phyloP scores from a whole-genome alignment of 1,140 invertebrate species.

The Acromyrmex heyeri region DNA sequence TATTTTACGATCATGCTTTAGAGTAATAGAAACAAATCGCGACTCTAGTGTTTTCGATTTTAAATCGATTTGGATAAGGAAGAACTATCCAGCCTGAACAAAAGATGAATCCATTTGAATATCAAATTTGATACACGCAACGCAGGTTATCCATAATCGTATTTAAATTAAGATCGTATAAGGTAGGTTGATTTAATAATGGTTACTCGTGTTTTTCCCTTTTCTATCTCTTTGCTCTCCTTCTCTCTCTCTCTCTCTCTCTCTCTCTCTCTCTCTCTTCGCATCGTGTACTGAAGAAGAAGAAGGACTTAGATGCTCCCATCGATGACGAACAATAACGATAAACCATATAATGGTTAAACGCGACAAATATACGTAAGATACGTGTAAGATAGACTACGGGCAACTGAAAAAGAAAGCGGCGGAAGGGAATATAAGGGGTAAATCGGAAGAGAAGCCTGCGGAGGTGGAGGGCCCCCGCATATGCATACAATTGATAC shows the following conservation, averaged over 20 bases:
- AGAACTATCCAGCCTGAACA: conserved; percentile 46
- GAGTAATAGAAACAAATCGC: background rate
- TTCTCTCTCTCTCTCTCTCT: background rate
- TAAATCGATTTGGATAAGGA: conserved; percentile 71
- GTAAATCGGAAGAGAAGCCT: conserved; percentile 18
- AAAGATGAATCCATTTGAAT: conserved; percentile 84
- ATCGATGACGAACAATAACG: conserved; percentile 84
- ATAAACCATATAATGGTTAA: conserved; percentile 85
- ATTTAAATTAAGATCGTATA: conserved; percentile 86
- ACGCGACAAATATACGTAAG: conserved; percentile 84
- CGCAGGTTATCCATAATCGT: conserved; percentile 85
- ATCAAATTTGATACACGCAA: conserved; percentile 83
- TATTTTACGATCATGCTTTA: background rate
- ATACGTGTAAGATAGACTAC: conserved; percentile 65
- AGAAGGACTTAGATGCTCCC: conserved; percentile 7
- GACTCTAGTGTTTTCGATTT: conserved; percentile 55
- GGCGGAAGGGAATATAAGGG: background rate
- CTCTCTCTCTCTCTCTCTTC: conserved; percentile 4
- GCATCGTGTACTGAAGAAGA: too few species aligned
- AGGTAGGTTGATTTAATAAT: conserved; percentile 83
- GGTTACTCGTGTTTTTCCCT: conserved; percentile 73
- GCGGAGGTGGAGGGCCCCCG: conserved; percentile 47
- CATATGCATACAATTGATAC: conserved; percentile 87
- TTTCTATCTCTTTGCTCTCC: background rate
- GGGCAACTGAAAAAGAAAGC: conserved; percentile 34